Base-by-base conservation (phyloP, 2,888 invertebrate species). In the Diarsia dahlii region DNA sequence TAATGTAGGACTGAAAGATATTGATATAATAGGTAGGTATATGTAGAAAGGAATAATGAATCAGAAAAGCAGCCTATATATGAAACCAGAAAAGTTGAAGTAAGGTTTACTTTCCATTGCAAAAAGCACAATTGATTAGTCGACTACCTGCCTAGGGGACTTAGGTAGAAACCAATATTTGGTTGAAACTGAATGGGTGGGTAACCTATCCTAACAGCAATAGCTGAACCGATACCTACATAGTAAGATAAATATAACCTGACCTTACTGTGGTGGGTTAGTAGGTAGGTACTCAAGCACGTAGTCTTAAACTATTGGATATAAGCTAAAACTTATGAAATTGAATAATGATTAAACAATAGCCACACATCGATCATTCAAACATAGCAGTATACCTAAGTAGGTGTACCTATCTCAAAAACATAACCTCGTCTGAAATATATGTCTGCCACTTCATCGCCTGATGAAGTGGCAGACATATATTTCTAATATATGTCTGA, bases 371-470 rank as follows among this genome's bases (percentile, higher is more conserved):
- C n/a, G 63, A 56, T 73, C 15, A 52, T 48, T 28, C 18, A n/a
- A 62, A 28, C 28, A 28, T 28, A 28, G 28, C 28, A 28, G 28
- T 28, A 28, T 28, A n/a, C n/a, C n/a, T n/a, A 28, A 28, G 28
- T 28, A 28, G 28, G 28, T 28, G 28, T 28, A 28, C 28, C 28
- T 28, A 28, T 28, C 28, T 28, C 28, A 28, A 28, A 28, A 15
- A 48, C 13, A 13, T 46, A 65, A 71, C 58, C 8, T 13, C 50
- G 9, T 39, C 20, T 23, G 28, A 63, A 74, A 79, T 79, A 67
- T 79, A 85, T 69, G 76, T 74, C 76, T 66, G 70, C 78, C 70
- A 83, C 71, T 83, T 87, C 70, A 80, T 87, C 84, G n/a, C n/a
- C n/a, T n/a, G n/a, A n/a, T n/a, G n/a, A n/a, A n/a, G n/a, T n/a